Evolutionary conservation across 2,888 invertebrate genomes (phyloP).

Genomic region (Stenurella melanura): DNA sequence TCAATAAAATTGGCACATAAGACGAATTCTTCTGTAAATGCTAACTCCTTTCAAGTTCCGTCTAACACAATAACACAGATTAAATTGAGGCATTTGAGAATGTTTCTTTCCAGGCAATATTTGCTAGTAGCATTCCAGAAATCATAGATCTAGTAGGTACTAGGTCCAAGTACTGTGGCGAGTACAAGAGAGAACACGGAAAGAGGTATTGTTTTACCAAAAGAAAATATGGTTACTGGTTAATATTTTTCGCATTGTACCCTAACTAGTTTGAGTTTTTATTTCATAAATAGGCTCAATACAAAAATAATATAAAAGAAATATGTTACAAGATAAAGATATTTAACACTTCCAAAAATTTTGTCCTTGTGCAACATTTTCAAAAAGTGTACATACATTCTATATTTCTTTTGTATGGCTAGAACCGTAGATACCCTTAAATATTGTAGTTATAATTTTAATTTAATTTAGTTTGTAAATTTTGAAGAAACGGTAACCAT

Average conservation of each 20-base stretch:
- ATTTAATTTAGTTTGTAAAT: conserved; percentile 27
- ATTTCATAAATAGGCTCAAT: conserved; percentile 19
- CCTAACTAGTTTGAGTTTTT: conserved; percentile 9
- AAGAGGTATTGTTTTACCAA: conserved; percentile 86
- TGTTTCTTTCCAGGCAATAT: conserved; percentile 96
- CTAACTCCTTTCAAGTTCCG: not conserved
- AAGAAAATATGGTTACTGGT: conserved; percentile 57
- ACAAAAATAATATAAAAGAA: conserved; percentile 24
- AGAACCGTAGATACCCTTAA: conserved; percentile 30
- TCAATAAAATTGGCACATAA: conserved; percentile 24
- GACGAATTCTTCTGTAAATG: conserved; percentile 2
- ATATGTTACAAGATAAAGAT: too few relatives aligned
- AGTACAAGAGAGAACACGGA: conserved; percentile 99
- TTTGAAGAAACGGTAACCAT: conserved; percentile 46
- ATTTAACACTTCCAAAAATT: too few relatives aligned
- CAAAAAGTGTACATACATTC: not conserved
- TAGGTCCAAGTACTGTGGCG: conserved; percentile 99
- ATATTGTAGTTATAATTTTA: conserved; percentile 20
- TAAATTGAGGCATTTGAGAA: conserved; percentile 61
- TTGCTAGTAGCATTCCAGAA: conserved; percentile 99
- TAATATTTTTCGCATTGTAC: conserved; percentile 19
- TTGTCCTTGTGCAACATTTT: not conserved
- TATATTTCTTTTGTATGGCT: conserved; percentile 27
- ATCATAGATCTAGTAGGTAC: conserved; percentile 99
- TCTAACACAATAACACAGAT: conserved; percentile 43